These are phyloP conservation scores for Diplogasteroides magnus DNA, from an alignment of 1,140 invertebrate genomes.

Conservation along the genomic window DNA sequence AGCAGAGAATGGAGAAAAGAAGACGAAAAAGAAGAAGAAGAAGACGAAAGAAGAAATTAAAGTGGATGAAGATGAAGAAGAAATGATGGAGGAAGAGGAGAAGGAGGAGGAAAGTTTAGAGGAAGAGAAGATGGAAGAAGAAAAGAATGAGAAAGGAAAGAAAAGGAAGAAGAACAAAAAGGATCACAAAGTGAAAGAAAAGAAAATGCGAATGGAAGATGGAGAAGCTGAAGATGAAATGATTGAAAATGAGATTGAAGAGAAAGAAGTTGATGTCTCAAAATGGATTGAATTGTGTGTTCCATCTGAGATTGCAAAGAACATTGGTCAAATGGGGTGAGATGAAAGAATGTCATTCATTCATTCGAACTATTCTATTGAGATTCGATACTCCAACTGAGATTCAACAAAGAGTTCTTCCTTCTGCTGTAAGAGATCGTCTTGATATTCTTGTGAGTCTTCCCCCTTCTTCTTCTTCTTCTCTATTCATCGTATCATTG, in stretches of 20 bases:
- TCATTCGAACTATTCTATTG: background rate
- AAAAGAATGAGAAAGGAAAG: background rate
- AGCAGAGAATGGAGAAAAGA: slow-evolving; percentile 1
- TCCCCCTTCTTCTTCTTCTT: no score
- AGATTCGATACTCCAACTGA: slow-evolving; percentile 76
- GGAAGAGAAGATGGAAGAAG: background rate
- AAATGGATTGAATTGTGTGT: background rate
- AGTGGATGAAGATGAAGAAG: slow-evolving; percentile 6
- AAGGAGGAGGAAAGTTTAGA: background rate
- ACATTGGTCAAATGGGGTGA: background rate
- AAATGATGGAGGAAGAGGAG: slow-evolving; percentile 2
- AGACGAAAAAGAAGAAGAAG: slow-evolving; percentile 1
- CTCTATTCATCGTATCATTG: background rate
- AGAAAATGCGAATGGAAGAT: background rate
- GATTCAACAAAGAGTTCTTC: slow-evolving; percentile 72
- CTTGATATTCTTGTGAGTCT: slow-evolving; percentile 72
- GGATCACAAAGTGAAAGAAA: background rate
- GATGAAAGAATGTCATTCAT: background rate
- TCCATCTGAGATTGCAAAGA: background rate
- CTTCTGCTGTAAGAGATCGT: slow-evolving; percentile 76
- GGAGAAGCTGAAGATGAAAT: background rate
- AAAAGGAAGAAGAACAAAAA: background rate
- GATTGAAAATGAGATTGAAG: background rate
- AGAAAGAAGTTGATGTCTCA: background rate
- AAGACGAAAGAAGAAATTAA: slow-evolving; percentile 1